Evolutionary conservation across 2,888 invertebrate genomes (phyloP), one percentile per base, ranked within the genome.

Genomic region (Torymus auratus): DNA sequence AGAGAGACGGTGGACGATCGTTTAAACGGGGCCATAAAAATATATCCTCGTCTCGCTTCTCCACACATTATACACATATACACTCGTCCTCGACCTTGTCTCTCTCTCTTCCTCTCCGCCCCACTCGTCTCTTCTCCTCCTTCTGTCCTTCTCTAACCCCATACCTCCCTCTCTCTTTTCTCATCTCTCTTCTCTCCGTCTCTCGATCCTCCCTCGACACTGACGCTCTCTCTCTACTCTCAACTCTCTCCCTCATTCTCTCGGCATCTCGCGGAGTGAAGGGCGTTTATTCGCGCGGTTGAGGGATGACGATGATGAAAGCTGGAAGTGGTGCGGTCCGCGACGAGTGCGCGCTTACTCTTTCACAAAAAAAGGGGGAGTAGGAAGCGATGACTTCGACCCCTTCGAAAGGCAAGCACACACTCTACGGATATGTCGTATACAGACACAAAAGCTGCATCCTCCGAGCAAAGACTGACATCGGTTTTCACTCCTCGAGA

Each of bases 381-480:
- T 7, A 41, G 7, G 41, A 7, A 41, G 41, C 41, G 1, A 41
- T 41, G 41, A 41, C 41, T 41, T 41, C 41, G 41, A 41, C 41
- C 41, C 7, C 41, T 7, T 7, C 41, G 41, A 41, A 41, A 41
- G 7, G 41, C 41, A 41, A 41, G 41, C 41, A 41, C 41, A 41
- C 1, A 41, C 41, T 41, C 41, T 12, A 28, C 41, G 13, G 3
- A 17, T 23, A 17, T 41, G 41, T 41, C 41, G 41, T 41, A 5
- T 41, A 1, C 41, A 41, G 41, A 41, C 41, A 41, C 41, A 15
- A 41, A 11, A 28, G 2, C 4, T 55, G 28, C 13, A 53, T 55
- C 69, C 14, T 41, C 41, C 58, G n/a, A 58, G 17, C 58, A 71
- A 64, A 78, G 71, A 65, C 71, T 78, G 78, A 78, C 64, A 71